These are phyloP conservation scores for Cynocephalus volans DNA, from an alignment of 2,113 vertebrate species.

Conservation along the genomic window DNA sequence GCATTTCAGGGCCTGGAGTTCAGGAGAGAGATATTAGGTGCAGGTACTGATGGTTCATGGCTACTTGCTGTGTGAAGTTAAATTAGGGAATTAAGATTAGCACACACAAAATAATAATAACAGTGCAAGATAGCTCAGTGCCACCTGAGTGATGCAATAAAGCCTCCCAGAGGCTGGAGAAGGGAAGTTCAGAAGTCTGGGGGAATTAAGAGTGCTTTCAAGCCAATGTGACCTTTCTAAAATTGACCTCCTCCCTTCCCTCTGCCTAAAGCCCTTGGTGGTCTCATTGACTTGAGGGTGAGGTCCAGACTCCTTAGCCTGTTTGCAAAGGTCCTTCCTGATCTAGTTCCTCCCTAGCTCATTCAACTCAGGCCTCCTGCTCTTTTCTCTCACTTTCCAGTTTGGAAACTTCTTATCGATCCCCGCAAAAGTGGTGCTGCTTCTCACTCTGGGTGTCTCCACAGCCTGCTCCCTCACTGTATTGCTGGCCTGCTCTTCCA, in stretches of 20 bases:
- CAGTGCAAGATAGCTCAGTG: neutral
- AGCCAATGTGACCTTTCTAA: neutral
- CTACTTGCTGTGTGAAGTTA: neutral
- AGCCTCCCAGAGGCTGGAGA: neutral
- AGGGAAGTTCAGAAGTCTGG: neutral
- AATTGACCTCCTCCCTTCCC: neutral
- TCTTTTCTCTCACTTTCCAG: neutral
- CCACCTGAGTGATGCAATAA: neutral
- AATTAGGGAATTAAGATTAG: neutral
- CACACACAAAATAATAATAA: neutral
- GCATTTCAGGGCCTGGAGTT: neutral
- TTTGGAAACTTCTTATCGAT: neutral
- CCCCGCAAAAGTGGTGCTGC: neutral
- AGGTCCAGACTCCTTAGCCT: neutral
- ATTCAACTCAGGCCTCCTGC: neutral
- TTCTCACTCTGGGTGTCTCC: neutral
- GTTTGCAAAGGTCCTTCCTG: neutral
- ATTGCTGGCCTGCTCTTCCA: neutral
- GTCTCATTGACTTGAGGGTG: neutral
- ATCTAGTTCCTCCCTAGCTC: neutral
- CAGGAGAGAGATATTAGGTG: neutral
- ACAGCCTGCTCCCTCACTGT: rapidly evolving
- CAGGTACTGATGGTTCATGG: neutral
- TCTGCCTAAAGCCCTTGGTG: neutral
- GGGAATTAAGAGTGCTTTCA: neutral